Evolutionary conservation across 2,888 invertebrate genomes (phyloP), one percentile per base, ranked within the genome.

Genomic region (Apoda limacodes): DNA sequence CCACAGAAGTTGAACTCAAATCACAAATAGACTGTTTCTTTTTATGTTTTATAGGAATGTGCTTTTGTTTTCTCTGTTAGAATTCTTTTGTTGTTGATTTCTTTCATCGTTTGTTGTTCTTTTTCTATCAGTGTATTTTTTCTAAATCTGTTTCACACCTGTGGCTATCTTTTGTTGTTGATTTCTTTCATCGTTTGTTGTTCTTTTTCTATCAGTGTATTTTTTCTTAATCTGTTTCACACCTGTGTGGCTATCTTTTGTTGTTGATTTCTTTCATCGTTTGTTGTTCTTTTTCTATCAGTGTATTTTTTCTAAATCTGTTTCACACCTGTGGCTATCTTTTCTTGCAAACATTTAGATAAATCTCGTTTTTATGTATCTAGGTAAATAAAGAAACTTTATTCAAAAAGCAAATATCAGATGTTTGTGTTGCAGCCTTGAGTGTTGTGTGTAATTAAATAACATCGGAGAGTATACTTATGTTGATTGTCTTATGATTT

Each of bases 381-480:
- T n/a, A 11, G n/a, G n/a, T 7, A 14, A 25, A 25, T 14, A 17
- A n/a, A 25, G 25, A 25, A 25, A 15, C 15, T 14, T 25, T 14
- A 5, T 11, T 28, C 13, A 33, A 33, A 19, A 13, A n/a, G 20
- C 21, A 9, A 25, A 25, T 15, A 28, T 28, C 21, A 28, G 33
- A 25, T 5, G 17, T 17, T 17, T 17, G 17, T 7, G 24, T 28
- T 23, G 9, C 28, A 15, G 33, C 13, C 14, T 33, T 33, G 28
- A 33, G 28, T 7, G 21, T 24, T 7, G n/a, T n/a, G n/a, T n/a
- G n/a, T n/a, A n/a, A n/a, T n/a, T n/a, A n/a, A n/a, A n/a, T n/a
- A n/a, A 33, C 20, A 25, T 33, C 11, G 9, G 33, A 33, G 10
- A 33, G 25, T 28, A 25, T 33, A 24, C 3, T 25, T 33, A 33